These are phyloP conservation scores for Troides oblongomaculatus DNA, from an alignment of 2,888 invertebrate genomes.

Conservation along the genomic window DNA sequence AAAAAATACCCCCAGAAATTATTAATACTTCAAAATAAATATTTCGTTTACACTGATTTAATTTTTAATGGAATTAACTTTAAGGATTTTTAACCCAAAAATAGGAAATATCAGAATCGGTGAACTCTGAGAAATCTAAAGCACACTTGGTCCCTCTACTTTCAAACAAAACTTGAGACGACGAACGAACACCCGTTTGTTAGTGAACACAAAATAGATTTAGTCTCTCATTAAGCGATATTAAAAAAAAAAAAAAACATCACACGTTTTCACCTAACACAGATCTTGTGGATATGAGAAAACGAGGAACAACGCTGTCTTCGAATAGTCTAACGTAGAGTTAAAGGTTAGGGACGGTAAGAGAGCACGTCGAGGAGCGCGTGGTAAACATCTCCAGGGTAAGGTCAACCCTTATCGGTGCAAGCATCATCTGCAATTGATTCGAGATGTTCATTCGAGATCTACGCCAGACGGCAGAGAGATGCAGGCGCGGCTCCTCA, in stretches of 20 bases:
- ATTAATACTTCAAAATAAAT: too few relatives aligned
- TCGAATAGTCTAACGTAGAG: constrained; percentile 12
- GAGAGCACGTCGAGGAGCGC: constrained; percentile 6
- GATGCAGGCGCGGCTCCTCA: constrained; percentile 66
- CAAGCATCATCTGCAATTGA: constrained; percentile 33
- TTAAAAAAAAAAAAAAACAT: background rate
- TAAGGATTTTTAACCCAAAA: too few relatives aligned
- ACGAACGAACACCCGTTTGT: background rate
- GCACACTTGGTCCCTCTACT: too few relatives aligned
- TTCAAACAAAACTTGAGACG: too few relatives aligned
- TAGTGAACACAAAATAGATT: background rate
- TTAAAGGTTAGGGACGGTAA: constrained; percentile 14
- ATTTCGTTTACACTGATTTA: too few relatives aligned
- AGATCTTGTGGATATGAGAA: background rate
- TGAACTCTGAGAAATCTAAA: too few relatives aligned
- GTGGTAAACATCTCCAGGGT: constrained; percentile 28
- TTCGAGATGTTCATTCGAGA: constrained; percentile 41
- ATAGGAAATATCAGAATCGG: too few relatives aligned
- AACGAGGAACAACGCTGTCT: constrained; percentile 1
- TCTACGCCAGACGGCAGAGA: constrained; percentile 56
- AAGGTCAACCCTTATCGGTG: constrained; percentile 49
- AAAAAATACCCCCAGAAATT: too few relatives aligned
- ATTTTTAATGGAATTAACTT: too few relatives aligned
- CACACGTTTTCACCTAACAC: background rate
- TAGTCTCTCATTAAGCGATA: background rate